These are phyloP conservation scores for Oscheius myriophilus DNA, from an alignment of 2,888 invertebrate genomes.

Conservation along the genomic window DNA sequence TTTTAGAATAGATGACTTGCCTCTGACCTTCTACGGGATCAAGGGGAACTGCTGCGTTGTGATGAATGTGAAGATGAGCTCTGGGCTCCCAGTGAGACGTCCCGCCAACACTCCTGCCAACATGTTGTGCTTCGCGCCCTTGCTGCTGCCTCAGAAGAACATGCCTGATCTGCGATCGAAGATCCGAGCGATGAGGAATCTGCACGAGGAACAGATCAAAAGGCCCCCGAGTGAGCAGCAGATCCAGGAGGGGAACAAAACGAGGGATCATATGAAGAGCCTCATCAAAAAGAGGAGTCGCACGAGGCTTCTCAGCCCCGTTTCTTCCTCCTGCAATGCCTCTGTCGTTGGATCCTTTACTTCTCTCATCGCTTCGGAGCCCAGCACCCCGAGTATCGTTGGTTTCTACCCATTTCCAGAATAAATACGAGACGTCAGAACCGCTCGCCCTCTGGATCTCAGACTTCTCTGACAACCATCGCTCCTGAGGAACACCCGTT, in stretches of 20 bases:
- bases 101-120: neutral
- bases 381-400: too few relatives aligned
- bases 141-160: neutral
- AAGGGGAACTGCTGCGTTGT: slow-evolving; percentile 21
- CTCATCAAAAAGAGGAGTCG: neutral
- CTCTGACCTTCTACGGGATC: slow-evolving; percentile 36
- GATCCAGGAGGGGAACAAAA: too few relatives aligned
- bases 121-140: neutral
- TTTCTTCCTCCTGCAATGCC: neutral
- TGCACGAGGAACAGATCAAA: too few relatives aligned
- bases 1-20: slow-evolving; percentile 19
- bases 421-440: too few relatives aligned
- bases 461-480: neutral
- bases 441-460: too few relatives aligned
- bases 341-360: neutral
- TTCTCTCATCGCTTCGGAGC: too few relatives aligned
- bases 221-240: too few relatives aligned
- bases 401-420: too few relatives aligned
- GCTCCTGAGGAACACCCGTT: slow-evolving; percentile 16
- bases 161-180: neutral
- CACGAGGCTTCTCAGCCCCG: neutral
- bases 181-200: neutral
- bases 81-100: slow-evolving; percentile 26
- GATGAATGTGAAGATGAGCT: slow-evolving; percentile 46
- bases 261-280: neutral